Evolutionary conservation across 2,888 invertebrate genomes (phyloP), one percentile per base, ranked within the genome.

Genomic region (Perizoma affinitatum): DNA sequence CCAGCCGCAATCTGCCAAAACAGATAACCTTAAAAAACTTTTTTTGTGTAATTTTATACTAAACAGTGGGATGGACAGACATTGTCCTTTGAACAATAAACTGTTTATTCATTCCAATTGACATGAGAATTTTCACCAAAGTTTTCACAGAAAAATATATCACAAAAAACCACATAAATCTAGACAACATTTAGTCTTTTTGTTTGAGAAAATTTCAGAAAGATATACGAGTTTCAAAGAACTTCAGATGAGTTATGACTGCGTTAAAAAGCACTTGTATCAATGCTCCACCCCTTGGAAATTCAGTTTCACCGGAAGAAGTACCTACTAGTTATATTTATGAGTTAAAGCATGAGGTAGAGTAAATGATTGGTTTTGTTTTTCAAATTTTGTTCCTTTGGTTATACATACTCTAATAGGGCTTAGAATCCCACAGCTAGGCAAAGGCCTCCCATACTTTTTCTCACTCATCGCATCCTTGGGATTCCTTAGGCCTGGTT

Each of bases 201-300:
- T 68, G 65, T 67, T 66, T 69, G 61, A 52, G 54, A 52, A 61
- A 64, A 60, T 65, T 63, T 58, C 33, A 56, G 47, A 44, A 63
- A 65, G 65, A 71, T 70, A 68, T 68, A 68, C 50, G 70, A 68
- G 60, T 63, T 68, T 59, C 61, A 53, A 63, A 63, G 48, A 66
- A 68, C 63, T 68, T 64, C 60, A 57, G 53, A 59, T 68, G 63
- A 68, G 61, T 68, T 68, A 70, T 68, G 66, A 58, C 42, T 65
- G 49, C 47, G 52, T 68, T 70, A 59, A 68, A 69, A 65, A 63
- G 61, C 62, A 57, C 63, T 69, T 69, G 58, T 63, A 63, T 68
- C 61, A 61, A 63, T 60, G 55, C 46, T 54, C 55, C 42, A 49
- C 62, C 56, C 53, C 58, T 61, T 59, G 54, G 6, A 54, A 66